Conservation (phyloP, 2,888 invertebrate genomes). For the Terebella lapidaria region DNA sequence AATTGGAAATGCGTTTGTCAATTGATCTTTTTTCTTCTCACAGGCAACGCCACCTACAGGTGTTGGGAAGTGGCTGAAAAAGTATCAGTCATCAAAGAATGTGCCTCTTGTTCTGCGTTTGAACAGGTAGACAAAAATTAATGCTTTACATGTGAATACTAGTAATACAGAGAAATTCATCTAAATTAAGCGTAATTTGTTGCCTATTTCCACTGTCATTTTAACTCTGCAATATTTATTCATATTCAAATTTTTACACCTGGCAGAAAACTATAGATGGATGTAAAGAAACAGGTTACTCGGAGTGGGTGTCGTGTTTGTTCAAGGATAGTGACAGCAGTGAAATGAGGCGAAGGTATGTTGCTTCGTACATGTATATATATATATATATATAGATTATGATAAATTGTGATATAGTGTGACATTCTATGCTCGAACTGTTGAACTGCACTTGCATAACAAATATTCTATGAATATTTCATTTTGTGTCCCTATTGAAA, state of each 20-base stretch:
- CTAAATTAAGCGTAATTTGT: background rate
- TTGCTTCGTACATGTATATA: too few species aligned
- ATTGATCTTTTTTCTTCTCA: background rate
- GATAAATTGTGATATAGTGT: too few species aligned
- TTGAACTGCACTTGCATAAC: too few species aligned
- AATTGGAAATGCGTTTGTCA: too few species aligned
- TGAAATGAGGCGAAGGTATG: too few species aligned
- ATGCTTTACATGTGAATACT: background rate
- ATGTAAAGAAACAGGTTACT: conserved; percentile 11
- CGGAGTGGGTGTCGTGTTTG: conserved; percentile 4
- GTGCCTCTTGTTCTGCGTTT: conserved; percentile 2
- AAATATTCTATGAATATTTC: too few species aligned
- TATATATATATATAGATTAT: too few species aligned
- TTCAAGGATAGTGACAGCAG: background rate
- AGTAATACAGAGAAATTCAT: background rate
- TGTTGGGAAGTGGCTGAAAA: conserved; percentile 1
- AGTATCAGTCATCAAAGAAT: background rate
- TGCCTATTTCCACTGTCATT: background rate
- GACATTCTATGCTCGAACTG: too few species aligned
- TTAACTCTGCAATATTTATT: background rate
- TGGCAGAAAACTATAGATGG: background rate
- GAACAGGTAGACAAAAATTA: conserved; percentile 5
- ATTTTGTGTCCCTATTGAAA: too few species aligned
- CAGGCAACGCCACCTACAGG: conserved; percentile 6
- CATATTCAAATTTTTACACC: background rate